Evolutionary conservation across 2,113 vertebrate genomes (phyloP), one percentile per base, ranked within the genome.

Genomic region (Cyprinodon brontotheroides): DNA sequence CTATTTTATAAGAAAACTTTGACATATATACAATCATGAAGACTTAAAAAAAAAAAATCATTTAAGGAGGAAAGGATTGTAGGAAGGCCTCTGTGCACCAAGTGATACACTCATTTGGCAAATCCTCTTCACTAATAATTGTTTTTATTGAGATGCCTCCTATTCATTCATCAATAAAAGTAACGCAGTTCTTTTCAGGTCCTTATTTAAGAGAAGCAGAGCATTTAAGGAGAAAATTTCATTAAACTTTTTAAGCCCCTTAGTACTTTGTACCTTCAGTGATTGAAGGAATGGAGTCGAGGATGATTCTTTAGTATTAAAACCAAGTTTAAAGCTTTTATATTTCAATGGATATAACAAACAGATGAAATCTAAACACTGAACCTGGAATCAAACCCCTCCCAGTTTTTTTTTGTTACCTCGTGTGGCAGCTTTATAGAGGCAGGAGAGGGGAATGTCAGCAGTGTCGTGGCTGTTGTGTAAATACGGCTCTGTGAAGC

Each of bases 381-480:
- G 1, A 29, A 29, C 29, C 29, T 29, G 29, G 29, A 29, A 29
- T 29, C 29, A 29, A 29, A 29, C 1, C 29, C 29, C 29, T 29
- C 29, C 1, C 29, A 29, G 29, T 29, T 29, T 29, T 1, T 29
- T 0, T 38, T 12, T 2, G 83, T 91, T 82, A 98, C 97, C 94
- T 92, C 86, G 93, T 70, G 94, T 76, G 0, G 95, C 96, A 0
- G 94, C 96, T 72, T 87, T 65, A 77, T 94, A 92, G 12, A 99
- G 85, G 0, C 91, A 95, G 89, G 82, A 50, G 93, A 96, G 92
- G 64, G 95, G 95, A 85, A 99, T 93, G 87, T 98, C 96, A 0
- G 95, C 97, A 0, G 97, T 96, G 79, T 99, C 97, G 0, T 96
- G 90, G 53, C 61, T 91, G 92, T 99, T 99, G 88, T 92, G 81